Percentiles rank a stretch among this genome's conserved stretches.
These are phyloP conservation scores for Acleris laterana DNA, from an alignment of 2,888 invertebrate genomes.

Conservation along the genomic window DNA sequence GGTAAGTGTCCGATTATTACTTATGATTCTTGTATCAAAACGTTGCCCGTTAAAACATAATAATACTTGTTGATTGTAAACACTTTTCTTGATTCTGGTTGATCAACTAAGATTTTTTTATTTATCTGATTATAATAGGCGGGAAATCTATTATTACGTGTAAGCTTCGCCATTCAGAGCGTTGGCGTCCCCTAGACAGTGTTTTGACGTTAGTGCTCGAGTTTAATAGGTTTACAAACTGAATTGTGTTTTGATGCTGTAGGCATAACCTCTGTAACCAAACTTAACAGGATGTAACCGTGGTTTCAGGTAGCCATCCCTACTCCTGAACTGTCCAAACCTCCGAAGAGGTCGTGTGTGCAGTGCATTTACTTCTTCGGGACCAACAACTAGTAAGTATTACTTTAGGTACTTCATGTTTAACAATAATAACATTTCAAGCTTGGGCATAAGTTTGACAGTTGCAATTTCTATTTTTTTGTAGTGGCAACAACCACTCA, in stretches of 20 bases:
- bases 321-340: slow-evolving; percentile 88
- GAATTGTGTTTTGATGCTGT: slow-evolving; percentile 11
- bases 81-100: slow-evolving; percentile 42
- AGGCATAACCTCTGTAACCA: slow-evolving; percentile 42
- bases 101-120: slow-evolving; percentile 41
- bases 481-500: too few relatives aligned
- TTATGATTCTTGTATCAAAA: slow-evolving; percentile 25
- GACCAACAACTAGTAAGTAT: slow-evolving; percentile 96
- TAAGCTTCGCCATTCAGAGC: slow-evolving; percentile 43
- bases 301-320: slow-evolving; percentile 91
- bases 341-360: slow-evolving; percentile 89
- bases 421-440: not conserved
- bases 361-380: slow-evolving; percentile 98
- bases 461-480: too few relatives aligned
- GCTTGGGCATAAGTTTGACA: too few relatives aligned
- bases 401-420: not conserved
- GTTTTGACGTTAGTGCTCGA: slow-evolving; percentile 34
- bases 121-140: slow-evolving; percentile 49
- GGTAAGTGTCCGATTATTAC: slow-evolving; percentile 87
- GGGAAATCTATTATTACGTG: slow-evolving; percentile 57
- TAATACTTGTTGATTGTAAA: slow-evolving; percentile 39
- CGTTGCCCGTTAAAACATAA: slow-evolving; percentile 24
- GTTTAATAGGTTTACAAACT: not conserved
- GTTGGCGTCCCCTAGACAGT: slow-evolving; percentile 30
- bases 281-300: slow-evolving; percentile 47